These are phyloP conservation scores for Diaphora mendica DNA, from an alignment of 2,888 invertebrate species.

Conservation along the genomic window DNA sequence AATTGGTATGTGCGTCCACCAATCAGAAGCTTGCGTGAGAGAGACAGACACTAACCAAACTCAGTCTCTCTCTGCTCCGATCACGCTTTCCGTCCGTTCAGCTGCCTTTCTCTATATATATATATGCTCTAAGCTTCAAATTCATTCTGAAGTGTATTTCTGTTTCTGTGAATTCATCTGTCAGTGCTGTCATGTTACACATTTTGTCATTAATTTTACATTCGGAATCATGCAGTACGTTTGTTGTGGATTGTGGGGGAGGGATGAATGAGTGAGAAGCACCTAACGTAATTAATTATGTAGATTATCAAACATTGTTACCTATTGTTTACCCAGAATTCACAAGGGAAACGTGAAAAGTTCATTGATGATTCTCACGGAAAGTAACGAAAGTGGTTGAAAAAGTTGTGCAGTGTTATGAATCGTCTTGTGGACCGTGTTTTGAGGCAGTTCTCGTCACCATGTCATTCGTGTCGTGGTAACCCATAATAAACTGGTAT, in stretches of 20 bases:
- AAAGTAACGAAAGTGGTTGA: constrained; percentile 76
- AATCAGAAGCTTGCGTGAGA: too few relatives aligned
- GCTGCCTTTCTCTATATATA: too few relatives aligned
- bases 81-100: too few relatives aligned
- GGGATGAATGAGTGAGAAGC: constrained; percentile 62
- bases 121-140: too few relatives aligned
- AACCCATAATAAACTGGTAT: constrained; percentile 52
- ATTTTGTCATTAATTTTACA: constrained; percentile 3
- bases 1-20: too few relatives aligned
- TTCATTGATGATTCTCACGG: constrained; percentile 72
- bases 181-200: constrained; percentile 30
- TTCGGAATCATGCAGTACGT: constrained; percentile 22
- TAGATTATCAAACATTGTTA: constrained; percentile 72
- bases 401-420: constrained; percentile 48
- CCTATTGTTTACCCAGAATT: constrained; percentile 74
- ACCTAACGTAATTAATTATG: constrained; percentile 70
- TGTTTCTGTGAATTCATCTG: constrained; percentile 13
- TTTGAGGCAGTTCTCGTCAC: constrained; percentile 51
- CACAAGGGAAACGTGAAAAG: constrained; percentile 76
- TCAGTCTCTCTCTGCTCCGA: too few relatives aligned
- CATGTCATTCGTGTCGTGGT: constrained; percentile 53
- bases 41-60: too few relatives aligned
- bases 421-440: constrained; percentile 32
- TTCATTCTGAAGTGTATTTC: not conserved
- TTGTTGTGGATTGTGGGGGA: constrained; percentile 54